Percentiles rank a stretch among this genome's conserved stretches.
phyloP scores from a whole-genome alignment of 2,113 vertebrate genomes.

The Perca fluviatilis region DNA sequence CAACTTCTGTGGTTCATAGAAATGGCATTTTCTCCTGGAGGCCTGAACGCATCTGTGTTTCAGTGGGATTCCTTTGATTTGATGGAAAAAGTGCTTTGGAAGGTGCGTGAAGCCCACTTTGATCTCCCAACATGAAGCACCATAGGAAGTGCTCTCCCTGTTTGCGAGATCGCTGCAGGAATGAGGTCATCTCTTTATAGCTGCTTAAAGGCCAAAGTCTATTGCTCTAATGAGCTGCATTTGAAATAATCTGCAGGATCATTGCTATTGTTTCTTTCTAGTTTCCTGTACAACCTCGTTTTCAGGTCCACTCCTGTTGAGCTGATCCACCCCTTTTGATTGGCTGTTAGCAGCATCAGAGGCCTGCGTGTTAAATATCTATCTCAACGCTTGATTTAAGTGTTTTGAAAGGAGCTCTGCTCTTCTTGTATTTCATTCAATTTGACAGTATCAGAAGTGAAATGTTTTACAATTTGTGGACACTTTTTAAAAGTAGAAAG shows the following conservation, averaged over 20 bases:
- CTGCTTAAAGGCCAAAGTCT: slow-evolving; percentile 8
- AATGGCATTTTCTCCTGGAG: slow-evolving; percentile 45
- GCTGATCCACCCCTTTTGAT: neutral
- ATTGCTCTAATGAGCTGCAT: slow-evolving; percentile 36
- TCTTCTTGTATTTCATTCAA: neutral
- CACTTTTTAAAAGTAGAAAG: no score
- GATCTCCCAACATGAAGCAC: slow-evolving; percentile 34
- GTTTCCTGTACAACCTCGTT: neutral
- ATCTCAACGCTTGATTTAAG: neutral
- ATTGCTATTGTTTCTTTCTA: slow-evolving; percentile 1
- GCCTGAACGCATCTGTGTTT: slow-evolving; percentile 14
- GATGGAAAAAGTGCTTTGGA: slow-evolving; percentile 24
- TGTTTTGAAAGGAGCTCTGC: neutral
- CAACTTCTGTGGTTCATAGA: slow-evolving; percentile 49
- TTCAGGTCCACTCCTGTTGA: neutral
- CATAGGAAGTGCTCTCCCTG: neutral
- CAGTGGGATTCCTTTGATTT: slow-evolving; percentile 58
- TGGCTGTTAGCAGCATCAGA: neutral
- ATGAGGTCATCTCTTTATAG: slow-evolving; percentile 38
- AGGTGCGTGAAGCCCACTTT: slow-evolving; percentile 50
- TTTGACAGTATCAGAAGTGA: slow-evolving; percentile 4
- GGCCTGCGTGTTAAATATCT: neutral
- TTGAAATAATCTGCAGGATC: slow-evolving; percentile 6
- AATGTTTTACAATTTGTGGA: neutral
- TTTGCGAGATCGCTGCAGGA: slow-evolving; percentile 20